Conservation (phyloP, 2,113 vertebrate genomes). For the Amia ocellicauda region DNA sequence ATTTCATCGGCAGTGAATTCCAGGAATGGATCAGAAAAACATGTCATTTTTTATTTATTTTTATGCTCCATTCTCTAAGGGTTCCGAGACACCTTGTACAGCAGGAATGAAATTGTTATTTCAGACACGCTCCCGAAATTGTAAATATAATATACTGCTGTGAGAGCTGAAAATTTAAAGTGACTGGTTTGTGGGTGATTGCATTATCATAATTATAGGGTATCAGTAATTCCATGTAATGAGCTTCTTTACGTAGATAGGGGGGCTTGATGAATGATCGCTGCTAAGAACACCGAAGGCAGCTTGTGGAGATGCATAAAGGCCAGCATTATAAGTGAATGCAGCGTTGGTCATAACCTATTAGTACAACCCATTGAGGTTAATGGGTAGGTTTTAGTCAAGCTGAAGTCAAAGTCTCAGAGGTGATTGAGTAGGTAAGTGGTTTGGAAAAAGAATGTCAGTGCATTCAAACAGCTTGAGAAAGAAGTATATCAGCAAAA, state of each 20-base stretch:
- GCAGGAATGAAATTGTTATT: slow-evolving; percentile 21
- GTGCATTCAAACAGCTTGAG: slow-evolving; percentile 33
- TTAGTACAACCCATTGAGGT: slow-evolving; percentile 29
- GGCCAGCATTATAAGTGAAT: slow-evolving; percentile 19
- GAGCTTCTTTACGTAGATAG: slow-evolving; percentile 13
- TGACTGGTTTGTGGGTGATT: slow-evolving; percentile 31
- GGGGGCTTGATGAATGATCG: slow-evolving; percentile 16
- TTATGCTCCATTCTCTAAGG: background rate
- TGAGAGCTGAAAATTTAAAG: slow-evolving; percentile 29
- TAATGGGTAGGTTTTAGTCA: slow-evolving; percentile 34
- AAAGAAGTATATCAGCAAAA: background rate
- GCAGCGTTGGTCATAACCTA: slow-evolving; percentile 20
- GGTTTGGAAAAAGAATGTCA: slow-evolving; percentile 12
- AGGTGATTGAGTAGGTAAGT: slow-evolving; percentile 22
- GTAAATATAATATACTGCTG: slow-evolving; percentile 13
- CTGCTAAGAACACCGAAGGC: background rate
- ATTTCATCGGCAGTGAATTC: background rate
- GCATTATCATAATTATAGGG: slow-evolving; percentile 29
- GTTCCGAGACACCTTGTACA: background rate
- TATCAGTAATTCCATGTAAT: slow-evolving; percentile 7
- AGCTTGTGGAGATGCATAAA: slow-evolving; percentile 5
- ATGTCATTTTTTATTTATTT: background rate
- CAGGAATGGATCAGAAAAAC: background rate
- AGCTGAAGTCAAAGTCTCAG: slow-evolving; percentile 30
- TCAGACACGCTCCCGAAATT: slow-evolving; percentile 13